A percentile compares a stretch with the other conserved stretches of the same genome.
phyloP scores from a whole-genome alignment of 1,140 invertebrate genomes.

The Leptoteleia sp. region DNA sequence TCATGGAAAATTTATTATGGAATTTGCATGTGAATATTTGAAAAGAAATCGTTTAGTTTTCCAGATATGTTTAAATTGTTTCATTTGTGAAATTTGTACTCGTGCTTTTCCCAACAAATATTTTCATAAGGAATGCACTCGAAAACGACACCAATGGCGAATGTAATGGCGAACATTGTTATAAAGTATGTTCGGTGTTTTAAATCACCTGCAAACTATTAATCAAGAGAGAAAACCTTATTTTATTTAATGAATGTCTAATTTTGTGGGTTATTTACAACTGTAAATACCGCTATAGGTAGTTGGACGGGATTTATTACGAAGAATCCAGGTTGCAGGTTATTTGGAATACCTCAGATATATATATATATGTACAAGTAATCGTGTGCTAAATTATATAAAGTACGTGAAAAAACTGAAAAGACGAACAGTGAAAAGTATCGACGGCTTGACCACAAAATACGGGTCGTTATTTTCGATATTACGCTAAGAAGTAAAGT shows the following conservation, averaged over 20 bases:
- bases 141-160: constrained; percentile 26
- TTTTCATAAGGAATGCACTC: constrained; percentile 14
- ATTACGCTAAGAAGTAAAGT: constrained; percentile 40
- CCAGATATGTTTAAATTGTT: no score
- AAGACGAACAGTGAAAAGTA: constrained; percentile 30
- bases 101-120: no score
- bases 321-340: no score
- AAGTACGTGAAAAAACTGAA: constrained; percentile 27
- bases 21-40: no score
- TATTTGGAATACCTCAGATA: constrained; percentile 10
- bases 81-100: no score
- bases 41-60: no score
- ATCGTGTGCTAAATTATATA: constrained; percentile 58
- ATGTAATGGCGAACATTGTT: constrained; percentile 24
- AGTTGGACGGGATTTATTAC: background rate
- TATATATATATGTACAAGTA: constrained; percentile 59
- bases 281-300: constrained; percentile 43
- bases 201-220: constrained; percentile 30
- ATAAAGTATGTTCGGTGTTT: constrained; percentile 40
- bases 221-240: constrained; percentile 13
- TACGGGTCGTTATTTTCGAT: constrained; percentile 60
- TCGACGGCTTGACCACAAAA: constrained; percentile 46
- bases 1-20: no score
- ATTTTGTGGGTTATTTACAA: constrained; percentile 28
- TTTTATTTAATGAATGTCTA: constrained; percentile 23